These are phyloP conservation scores for Piaya cayana DNA, from an alignment of 2,113 vertebrate genomes.

Conservation along the genomic window DNA sequence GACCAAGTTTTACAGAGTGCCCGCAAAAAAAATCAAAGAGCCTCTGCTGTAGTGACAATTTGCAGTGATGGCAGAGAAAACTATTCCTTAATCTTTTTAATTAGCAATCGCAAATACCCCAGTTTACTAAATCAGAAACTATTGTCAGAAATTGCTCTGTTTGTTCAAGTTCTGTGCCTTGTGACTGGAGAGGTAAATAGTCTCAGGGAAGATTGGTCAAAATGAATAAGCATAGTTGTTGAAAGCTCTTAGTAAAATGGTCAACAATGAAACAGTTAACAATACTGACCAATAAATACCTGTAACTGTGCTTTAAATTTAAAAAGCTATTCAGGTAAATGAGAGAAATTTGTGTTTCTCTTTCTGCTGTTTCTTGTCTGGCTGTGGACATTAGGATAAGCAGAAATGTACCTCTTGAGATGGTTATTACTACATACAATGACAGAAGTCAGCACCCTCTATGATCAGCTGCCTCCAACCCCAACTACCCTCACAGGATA, in stretches of 20 bases:
- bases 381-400: background rate
- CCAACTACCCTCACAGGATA: background rate
- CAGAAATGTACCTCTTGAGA: background rate
- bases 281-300: background rate
- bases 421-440: accelerated
- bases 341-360: background rate
- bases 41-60: background rate
- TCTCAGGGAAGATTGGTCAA: background rate
- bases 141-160: background rate
- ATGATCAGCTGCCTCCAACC: background rate
- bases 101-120: constrained; percentile 9
- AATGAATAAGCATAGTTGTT: background rate
- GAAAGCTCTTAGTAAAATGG: background rate
- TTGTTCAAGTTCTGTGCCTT: background rate
- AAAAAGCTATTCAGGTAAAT: background rate
- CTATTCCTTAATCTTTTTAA: constrained; percentile 50
- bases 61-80: constrained; percentile 27
- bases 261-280: background rate
- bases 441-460: background rate
- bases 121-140: constrained; percentile 7
- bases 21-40: constrained; percentile 41
- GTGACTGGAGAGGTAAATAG: background rate
- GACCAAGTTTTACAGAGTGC: constrained; percentile 45
- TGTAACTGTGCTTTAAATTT: background rate
- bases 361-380: background rate